These are phyloP conservation scores for Cacatua alba DNA, from an alignment of 2,113 vertebrate genomes.

Conservation along the genomic window DNA sequence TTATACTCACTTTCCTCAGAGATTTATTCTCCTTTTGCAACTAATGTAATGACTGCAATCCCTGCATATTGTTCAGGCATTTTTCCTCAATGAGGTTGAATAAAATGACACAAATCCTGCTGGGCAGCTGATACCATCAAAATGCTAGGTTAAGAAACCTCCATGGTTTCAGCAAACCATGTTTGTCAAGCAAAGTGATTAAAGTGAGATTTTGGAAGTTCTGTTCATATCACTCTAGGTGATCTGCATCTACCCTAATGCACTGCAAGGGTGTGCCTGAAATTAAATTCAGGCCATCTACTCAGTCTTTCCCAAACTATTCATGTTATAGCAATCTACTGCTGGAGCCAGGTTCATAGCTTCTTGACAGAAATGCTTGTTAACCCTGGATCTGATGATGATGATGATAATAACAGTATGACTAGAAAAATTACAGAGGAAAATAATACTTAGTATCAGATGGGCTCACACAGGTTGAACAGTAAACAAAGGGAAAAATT, in stretches of 20 bases:
- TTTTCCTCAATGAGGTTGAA: not conserved
- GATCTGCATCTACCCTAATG: slow-evolving; percentile 1
- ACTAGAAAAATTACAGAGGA: not conserved
- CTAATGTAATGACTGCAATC: not conserved
- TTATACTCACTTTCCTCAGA: not conserved
- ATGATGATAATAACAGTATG: not conserved
- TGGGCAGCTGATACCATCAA: not conserved
- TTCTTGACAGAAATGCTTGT: not conserved
- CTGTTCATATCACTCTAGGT: not conserved
- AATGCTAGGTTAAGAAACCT: not conserved
- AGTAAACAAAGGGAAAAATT: slow-evolving; percentile 35
- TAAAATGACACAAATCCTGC: not conserved
- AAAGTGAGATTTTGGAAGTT: slow-evolving; percentile 26
- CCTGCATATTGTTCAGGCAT: not conserved
- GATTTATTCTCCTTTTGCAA: not conserved
- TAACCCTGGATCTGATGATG: not conserved
- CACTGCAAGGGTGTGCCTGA: slow-evolving; percentile 17
- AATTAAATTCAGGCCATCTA: slow-evolving; percentile 30
- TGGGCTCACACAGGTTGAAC: not conserved
- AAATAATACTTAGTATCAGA: slow-evolving; percentile 38
- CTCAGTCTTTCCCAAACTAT: slow-evolving; percentile 43
- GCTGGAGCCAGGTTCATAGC: not conserved
- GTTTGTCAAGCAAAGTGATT: slow-evolving; percentile 10
- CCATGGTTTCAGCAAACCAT: not conserved
- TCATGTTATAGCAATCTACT: not conserved